Conservation (phyloP, 2,888 invertebrate genomes). For the Amphipyra tragopoginis region DNA sequence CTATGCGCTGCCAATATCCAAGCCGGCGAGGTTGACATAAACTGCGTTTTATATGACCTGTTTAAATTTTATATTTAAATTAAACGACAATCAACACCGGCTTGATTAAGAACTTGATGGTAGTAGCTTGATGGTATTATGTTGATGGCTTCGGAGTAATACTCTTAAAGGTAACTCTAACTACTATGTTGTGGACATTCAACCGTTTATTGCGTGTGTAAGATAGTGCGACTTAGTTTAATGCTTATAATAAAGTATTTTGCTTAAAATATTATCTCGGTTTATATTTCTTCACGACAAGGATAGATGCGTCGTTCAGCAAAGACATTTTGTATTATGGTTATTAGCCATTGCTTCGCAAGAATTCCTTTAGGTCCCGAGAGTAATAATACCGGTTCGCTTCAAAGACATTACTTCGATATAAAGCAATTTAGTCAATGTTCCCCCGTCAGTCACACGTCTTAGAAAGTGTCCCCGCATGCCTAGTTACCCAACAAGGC, state of each 20-base stretch:
- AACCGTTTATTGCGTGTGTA: neutral
- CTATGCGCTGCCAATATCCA: conserved; percentile 69
- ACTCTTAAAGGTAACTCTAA: neutral
- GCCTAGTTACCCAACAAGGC: conserved; percentile 66
- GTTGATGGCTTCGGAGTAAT: conserved; percentile 24
- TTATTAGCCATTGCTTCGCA: conserved; percentile 36
- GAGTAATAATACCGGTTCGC: conserved; percentile 51
- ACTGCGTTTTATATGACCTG: conserved; percentile 54
- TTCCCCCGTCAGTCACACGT: conserved; percentile 63
- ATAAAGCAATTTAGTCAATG: conserved; percentile 69
- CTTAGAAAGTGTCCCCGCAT: conserved; percentile 68
- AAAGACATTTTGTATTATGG: conserved; percentile 34
- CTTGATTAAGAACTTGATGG: conserved; percentile 38
- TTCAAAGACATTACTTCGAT: conserved; percentile 60
- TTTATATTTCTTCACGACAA: conserved; percentile 24
- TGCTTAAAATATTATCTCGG: conserved; percentile 8
- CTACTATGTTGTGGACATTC: neutral
- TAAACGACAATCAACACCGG: conserved; percentile 23
- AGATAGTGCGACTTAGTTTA: neutral
- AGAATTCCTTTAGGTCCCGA: conserved; percentile 35
- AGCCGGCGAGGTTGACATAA: conserved; percentile 53
- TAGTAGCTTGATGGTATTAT: conserved; percentile 1
- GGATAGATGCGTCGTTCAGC: conserved; percentile 38
- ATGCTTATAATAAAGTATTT: conserved; percentile 9
- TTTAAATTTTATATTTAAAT: conserved; percentile 63